Evolutionary conservation across 1,140 invertebrate genomes (phyloP).

Genomic region (Oncopeltus fasciatus): DNA sequence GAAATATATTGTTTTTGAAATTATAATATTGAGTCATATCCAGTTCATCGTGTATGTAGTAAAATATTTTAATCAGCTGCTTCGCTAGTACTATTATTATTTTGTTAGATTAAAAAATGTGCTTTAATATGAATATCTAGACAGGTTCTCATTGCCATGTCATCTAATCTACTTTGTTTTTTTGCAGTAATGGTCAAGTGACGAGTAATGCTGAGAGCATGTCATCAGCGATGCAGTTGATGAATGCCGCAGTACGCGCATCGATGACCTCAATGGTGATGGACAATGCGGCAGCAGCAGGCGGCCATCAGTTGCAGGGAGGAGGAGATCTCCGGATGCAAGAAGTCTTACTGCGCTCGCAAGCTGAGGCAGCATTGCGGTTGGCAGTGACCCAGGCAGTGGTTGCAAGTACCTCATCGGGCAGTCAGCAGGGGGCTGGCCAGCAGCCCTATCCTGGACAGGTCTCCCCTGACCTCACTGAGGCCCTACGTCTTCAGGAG

Average conservation of each 20-base stretch:
- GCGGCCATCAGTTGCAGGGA: constrained; percentile 26
- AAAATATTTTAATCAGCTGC: no score
- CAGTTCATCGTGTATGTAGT: no score
- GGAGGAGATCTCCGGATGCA: constrained; percentile 45
- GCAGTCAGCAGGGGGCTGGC: neutral
- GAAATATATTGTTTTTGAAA: no score
- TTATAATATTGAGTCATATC: no score
- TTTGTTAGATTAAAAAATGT: no score
- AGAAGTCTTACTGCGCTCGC: constrained; percentile 63
- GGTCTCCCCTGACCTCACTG: constrained; percentile 43
- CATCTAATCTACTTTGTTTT: neutral
- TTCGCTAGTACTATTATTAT: no score
- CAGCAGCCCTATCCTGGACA: constrained; percentile 23
- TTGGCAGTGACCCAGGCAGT: constrained; percentile 52
- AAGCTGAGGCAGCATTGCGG: constrained; percentile 65
- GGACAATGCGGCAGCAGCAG: constrained; percentile 38
- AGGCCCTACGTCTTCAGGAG: constrained; percentile 62
- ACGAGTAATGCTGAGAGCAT: constrained; percentile 19
- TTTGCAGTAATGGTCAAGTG: constrained; percentile 23
- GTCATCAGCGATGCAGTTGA: constrained; percentile 26
- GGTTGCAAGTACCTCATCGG: constrained; percentile 35
- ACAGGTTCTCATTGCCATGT: no score
- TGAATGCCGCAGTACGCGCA: constrained; percentile 32
- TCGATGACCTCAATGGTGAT: constrained; percentile 28
- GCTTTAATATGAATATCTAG: no score